A percentile compares a stretch with the other conserved stretches of the same genome.
These are phyloP conservation scores for Tympanuchus pallidicinctus DNA, from an alignment of 2,113 vertebrate species.

Conservation along the genomic window DNA sequence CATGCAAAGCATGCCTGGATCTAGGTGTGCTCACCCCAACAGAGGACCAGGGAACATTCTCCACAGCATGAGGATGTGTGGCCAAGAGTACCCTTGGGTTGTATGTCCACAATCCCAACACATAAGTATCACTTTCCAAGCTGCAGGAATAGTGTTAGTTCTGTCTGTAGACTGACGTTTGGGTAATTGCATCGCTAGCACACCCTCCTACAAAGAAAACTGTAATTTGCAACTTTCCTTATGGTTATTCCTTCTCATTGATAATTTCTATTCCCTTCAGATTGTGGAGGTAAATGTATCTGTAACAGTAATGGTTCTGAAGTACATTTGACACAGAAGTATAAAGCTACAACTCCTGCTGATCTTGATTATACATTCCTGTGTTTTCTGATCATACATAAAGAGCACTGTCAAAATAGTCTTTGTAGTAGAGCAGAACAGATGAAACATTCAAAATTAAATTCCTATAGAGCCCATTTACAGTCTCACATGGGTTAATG, in stretches of 20 bases:
- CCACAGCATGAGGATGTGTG: not conserved
- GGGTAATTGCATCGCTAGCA: not conserved
- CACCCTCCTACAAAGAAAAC: not conserved
- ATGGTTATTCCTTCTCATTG: rapidly evolving
- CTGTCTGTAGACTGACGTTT: not conserved
- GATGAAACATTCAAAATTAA: conserved; percentile 12
- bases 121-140: rapidly evolving
- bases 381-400: not conserved
- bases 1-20: rapidly evolving
- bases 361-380: not conserved
- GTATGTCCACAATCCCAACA: rapidly evolving
- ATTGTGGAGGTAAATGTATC: not conserved
- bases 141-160: not conserved
- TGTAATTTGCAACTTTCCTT: not conserved
- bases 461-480: not conserved
- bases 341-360: not conserved
- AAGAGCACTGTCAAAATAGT: not conserved
- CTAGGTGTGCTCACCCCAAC: not conserved
- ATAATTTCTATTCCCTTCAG: not conserved
- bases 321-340: not conserved
- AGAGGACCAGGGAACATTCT: not conserved
- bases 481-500: not conserved
- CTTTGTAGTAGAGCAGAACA: not conserved
- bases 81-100: rapidly evolving
- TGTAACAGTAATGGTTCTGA: not conserved